Base-by-base conservation (phyloP, 2,888 invertebrate species). In the Xanthorhoe designata region DNA sequence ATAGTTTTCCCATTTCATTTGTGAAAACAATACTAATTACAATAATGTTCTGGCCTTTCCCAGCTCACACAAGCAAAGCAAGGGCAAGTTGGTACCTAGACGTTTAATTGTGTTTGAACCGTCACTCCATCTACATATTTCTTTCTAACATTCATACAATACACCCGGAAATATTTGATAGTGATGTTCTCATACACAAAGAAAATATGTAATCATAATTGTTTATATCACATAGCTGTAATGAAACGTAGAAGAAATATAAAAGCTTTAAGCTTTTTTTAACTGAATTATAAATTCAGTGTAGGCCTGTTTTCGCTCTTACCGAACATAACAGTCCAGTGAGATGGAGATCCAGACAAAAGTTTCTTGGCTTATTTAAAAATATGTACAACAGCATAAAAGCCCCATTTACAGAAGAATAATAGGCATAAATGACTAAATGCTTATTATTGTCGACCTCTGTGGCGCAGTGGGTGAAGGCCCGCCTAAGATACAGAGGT, bases 101-200 rank as follows among this genome's bases (percentile, higher is more conserved):
- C 45, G 18, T 61, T 54, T 55, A 7, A 38, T 18, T 47, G 51
- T 45, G 17, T 3, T 42, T 42, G 38, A 59, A 32, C 32, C 32
- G 6, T 32, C 32, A 32, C 38, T 38, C 38, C 17, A 52, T 58
- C 47, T 59, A 50, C 50, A 68, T 60, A 72, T 68, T 71, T 72
- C 38, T 42, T 42, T 13, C 38, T 55, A 24, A 69, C 55, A 53
- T n/a, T 49, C 32, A 67, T 57, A 76, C 74, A 79, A 74, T 75
- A 63, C 61, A 75, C 63, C 69, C 76, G 79, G 79, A 78, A 78
- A 75, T 64, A 72, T 74, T 75, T 74, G 66, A 75, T 66, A 32
- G 54, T 50, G 69, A 71, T 79, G 73, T 73, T 75, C 73, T 73
- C 55, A 68, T 61, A 8, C 15, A 66, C 68, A 73, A 66, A 64